phyloP scores from a whole-genome alignment of 2,888 invertebrate species.

The Bembecia ichneumoniformis region DNA sequence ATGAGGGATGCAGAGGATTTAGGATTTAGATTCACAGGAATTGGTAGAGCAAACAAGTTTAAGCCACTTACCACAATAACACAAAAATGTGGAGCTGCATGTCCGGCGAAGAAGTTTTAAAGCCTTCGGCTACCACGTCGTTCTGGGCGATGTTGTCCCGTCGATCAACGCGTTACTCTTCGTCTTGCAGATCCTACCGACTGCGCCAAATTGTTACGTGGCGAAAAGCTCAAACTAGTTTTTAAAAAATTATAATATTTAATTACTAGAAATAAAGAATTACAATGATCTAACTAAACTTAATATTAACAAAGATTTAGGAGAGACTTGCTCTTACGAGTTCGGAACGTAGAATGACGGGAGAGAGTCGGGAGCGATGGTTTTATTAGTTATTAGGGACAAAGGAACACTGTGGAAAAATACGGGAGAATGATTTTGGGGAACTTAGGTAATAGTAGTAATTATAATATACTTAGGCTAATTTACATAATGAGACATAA shows the following conservation, averaged over 20 bases:
- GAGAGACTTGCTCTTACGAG: too few relatives aligned
- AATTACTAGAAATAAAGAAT: background rate
- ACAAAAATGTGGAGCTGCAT: background rate
- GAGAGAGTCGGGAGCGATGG: too few relatives aligned
- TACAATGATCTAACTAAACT: too few relatives aligned
- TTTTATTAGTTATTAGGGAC: too few relatives aligned
- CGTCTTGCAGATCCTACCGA: too few relatives aligned
- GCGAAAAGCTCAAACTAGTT: background rate
- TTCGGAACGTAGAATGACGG: too few relatives aligned
- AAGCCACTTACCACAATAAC: conserved; percentile 3
- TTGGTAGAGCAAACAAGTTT: conserved; percentile 1
- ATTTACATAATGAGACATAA: too few relatives aligned
- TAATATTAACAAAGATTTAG: background rate
- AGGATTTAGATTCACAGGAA: background rate
- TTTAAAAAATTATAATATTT: background rate
- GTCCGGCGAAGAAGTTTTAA: conserved; percentile 1
- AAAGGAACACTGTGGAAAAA: too few relatives aligned
- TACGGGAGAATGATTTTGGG: too few relatives aligned
- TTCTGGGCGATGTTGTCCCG: background rate
- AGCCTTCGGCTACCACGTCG: conserved; percentile 1
- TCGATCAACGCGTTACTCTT: background rate
- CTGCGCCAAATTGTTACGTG: conserved; percentile 2
- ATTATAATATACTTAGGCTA: too few relatives aligned
- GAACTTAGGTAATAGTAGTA: too few relatives aligned
- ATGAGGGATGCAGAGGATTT: background rate